These are phyloP conservation scores for Hydraecia micacea DNA, from an alignment of 2,888 invertebrate species.

Conservation along the genomic window DNA sequence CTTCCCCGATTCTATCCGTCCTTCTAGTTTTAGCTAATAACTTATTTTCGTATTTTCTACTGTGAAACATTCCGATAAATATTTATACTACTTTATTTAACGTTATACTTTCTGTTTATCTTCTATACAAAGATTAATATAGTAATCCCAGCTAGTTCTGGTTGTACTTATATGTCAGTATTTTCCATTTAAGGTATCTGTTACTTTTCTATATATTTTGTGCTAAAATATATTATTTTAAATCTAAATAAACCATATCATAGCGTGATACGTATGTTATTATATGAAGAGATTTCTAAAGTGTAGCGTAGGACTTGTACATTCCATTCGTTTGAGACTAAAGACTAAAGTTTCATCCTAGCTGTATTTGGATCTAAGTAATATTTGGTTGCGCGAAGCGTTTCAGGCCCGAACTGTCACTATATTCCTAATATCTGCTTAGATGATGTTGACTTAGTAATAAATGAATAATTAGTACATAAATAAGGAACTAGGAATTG, in stretches of 20 bases:
- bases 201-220: slow-evolving; percentile 66
- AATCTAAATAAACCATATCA: slow-evolving; percentile 82
- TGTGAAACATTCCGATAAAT: slow-evolving; percentile 62
- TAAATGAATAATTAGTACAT: slow-evolving; percentile 80
- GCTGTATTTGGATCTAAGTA: slow-evolving; percentile 49
- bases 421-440: slow-evolving; percentile 74
- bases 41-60: slow-evolving; percentile 68
- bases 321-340: slow-evolving; percentile 70
- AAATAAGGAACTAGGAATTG: slow-evolving; percentile 81
- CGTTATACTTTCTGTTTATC: slow-evolving; percentile 63
- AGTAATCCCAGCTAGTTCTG: slow-evolving; percentile 69
- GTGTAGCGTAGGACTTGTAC: slow-evolving; percentile 70
- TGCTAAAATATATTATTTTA: slow-evolving; percentile 63
- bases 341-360: slow-evolving; percentile 58
- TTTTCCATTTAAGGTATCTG: slow-evolving; percentile 66
- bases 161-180: slow-evolving; percentile 80
- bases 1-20: slow-evolving; percentile 75
- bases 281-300: slow-evolving; percentile 70
- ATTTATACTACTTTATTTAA: slow-evolving; percentile 62
- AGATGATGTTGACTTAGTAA: slow-evolving; percentile 75
- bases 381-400: slow-evolving; percentile 58
- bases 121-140: slow-evolving; percentile 56
- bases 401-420: slow-evolving; percentile 59
- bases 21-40: slow-evolving; percentile 75
- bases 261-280: slow-evolving; percentile 78